These are phyloP conservation scores for Andrena praecox DNA, from an alignment of 2,888 invertebrate genomes.

Conservation along the genomic window DNA sequence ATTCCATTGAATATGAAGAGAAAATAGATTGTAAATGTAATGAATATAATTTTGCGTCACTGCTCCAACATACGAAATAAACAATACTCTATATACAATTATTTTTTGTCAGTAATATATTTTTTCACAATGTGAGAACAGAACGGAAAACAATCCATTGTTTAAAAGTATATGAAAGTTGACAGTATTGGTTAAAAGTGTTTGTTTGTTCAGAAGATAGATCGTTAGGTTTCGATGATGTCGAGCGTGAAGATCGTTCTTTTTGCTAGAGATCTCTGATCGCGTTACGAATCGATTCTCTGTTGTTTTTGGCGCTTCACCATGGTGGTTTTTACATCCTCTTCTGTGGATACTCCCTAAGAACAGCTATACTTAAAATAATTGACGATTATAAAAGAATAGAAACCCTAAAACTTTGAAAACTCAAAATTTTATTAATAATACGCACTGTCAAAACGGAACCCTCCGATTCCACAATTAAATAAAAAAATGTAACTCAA, in stretches of 20 bases:
- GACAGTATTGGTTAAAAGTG: background rate
- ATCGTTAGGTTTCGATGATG: constrained; percentile 24
- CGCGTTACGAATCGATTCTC: background rate
- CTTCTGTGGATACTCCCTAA: too few species aligned
- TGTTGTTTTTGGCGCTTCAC: background rate
- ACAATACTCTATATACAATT: background rate
- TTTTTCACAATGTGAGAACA: constrained; percentile 10
- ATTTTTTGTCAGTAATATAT: constrained; percentile 17
- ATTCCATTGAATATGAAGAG: too few species aligned
- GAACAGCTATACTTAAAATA: too few species aligned
- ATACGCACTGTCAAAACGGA: too few species aligned
- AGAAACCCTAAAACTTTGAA: too few species aligned
- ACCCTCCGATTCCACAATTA: too few species aligned
- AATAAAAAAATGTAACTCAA: too few species aligned
- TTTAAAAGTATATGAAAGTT: too few species aligned
- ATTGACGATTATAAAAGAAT: too few species aligned
- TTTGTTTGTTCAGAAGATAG: constrained; percentile 39
- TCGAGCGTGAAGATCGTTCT: constrained; percentile 10
- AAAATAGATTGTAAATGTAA: background rate
- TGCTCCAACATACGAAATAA: constrained; percentile 17
- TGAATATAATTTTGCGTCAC: background rate
- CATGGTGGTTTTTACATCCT: background rate
- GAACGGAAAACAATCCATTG: background rate
- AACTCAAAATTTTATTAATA: too few species aligned
- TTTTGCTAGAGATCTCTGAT: constrained; percentile 8